phyloP scores from a whole-genome alignment of 2,888 invertebrate species.

The Molorchus minor region DNA sequence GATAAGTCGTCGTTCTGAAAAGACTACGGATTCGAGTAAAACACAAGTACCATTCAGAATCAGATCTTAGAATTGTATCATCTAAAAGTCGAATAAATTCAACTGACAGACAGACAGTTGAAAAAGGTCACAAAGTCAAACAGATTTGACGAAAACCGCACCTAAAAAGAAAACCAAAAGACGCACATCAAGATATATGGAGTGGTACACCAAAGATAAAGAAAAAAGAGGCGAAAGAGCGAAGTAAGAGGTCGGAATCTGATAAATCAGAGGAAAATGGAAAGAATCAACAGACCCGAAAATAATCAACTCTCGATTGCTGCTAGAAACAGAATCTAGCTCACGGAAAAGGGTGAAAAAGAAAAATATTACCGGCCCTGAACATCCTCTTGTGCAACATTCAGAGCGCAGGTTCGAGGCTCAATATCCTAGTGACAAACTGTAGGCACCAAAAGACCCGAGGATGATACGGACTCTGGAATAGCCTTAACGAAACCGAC shows the following conservation, averaged over 20 bases:
- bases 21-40: conserved; percentile 59
- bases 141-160: conserved; percentile 54
- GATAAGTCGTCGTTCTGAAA: conserved; percentile 59
- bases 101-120: conserved; percentile 15
- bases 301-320: no score
- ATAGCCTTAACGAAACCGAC: conserved; percentile 79
- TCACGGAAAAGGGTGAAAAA: conserved; percentile 48
- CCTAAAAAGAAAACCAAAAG: conserved; percentile 43
- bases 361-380: conserved; percentile 51
- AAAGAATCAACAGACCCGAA: no score
- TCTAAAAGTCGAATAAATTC: conserved; percentile 36
- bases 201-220: conserved; percentile 77
- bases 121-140: conserved; percentile 59
- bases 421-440: conserved; percentile 40
- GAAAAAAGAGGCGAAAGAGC: no score
- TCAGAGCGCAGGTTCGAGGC: conserved; percentile 80
- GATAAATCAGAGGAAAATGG: conserved; percentile 26
- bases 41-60: conserved; percentile 56
- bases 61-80: conserved; percentile 55
- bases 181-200: conserved; percentile 74
- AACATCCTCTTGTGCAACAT: conserved; percentile 78
- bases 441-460: conserved; percentile 59
- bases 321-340: conserved; percentile 53
- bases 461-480: conserved; percentile 78
- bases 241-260: conserved; percentile 45